These are phyloP conservation scores for Smittia sp. DNA, from an alignment of 2,888 invertebrate species.

Conservation along the genomic window DNA sequence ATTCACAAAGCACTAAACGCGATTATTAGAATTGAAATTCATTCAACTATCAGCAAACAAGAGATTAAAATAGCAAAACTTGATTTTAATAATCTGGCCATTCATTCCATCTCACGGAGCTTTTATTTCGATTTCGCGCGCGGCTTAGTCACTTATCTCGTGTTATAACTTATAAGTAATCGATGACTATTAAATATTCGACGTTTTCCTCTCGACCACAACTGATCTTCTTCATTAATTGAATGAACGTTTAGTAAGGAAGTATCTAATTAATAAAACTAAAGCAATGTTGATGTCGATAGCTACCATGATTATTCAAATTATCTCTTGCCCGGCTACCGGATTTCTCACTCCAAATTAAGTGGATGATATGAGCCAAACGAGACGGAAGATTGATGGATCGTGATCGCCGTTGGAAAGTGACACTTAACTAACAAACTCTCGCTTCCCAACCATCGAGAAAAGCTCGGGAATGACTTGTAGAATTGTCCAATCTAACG, in stretches of 20 bases:
- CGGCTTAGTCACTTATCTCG: neutral
- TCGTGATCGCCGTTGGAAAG: neutral
- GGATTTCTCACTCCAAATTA: constrained; percentile 7
- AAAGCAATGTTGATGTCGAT: neutral
- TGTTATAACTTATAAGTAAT: no score
- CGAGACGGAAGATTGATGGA: constrained; percentile 8
- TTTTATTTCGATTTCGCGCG: neutral
- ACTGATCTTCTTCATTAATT: neutral
- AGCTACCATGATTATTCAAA: constrained; percentile 22
- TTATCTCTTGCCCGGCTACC: neutral
- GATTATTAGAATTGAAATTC: neutral
- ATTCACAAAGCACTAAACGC: neutral
- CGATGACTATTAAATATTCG: neutral
- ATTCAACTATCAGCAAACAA: neutral
- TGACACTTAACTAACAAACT: neutral
- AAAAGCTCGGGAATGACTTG: neutral
- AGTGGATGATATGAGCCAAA: neutral
- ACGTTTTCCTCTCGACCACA: neutral
- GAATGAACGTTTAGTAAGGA: neutral
- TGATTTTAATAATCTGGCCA: constrained; percentile 22
- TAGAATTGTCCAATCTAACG: neutral
- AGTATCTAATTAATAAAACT: constrained; percentile 14
- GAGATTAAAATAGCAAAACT: neutral
- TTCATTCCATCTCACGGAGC: no score
- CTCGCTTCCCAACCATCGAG: no score